phyloP scores from a whole-genome alignment of 1,140 invertebrate genomes.

The Drosophila navojoa region DNA sequence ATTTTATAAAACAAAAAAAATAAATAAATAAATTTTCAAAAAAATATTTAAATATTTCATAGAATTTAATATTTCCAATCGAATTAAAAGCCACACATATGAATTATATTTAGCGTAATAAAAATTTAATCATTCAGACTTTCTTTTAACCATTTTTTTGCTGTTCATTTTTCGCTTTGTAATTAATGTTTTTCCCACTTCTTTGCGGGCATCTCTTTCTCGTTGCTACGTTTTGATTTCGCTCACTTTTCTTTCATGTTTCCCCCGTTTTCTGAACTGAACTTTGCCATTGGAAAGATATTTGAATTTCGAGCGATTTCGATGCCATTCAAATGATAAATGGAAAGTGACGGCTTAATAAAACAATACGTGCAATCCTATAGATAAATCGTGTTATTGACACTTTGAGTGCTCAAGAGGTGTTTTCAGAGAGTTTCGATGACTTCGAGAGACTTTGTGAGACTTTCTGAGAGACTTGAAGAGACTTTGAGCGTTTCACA shows the following conservation, averaged over 20 bases:
- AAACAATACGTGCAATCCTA: conserved; percentile 27
- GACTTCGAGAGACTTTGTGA: conserved; percentile 18
- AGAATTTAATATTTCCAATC: no score
- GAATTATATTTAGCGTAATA: background rate
- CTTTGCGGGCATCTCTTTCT: conserved; percentile 18
- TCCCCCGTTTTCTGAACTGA: conserved; percentile 17
- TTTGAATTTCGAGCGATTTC: conserved; percentile 38
- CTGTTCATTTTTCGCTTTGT: conserved; percentile 8
- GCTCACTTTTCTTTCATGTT: conserved; percentile 7
- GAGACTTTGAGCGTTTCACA: conserved; percentile 20
- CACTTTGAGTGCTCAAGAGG: conserved; percentile 20
- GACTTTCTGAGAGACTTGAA: no score
- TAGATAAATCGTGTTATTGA: conserved; percentile 32
- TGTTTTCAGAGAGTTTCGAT: no score
- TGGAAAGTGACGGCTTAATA: conserved; percentile 43
- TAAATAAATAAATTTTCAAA: no score
- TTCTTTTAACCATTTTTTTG: conserved; percentile 20
- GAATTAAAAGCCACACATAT: no score
- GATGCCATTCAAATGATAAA: conserved; percentile 40
- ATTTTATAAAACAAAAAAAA: no score
- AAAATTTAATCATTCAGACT: conserved; percentile 17
- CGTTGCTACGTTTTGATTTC: conserved; percentile 5
- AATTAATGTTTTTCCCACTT: conserved; percentile 39
- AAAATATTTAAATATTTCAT: no score
- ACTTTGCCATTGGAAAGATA: conserved; percentile 36